phyloP scores from a whole-genome alignment of 2,888 invertebrate genomes.

The Boloria euphrosyne region DNA sequence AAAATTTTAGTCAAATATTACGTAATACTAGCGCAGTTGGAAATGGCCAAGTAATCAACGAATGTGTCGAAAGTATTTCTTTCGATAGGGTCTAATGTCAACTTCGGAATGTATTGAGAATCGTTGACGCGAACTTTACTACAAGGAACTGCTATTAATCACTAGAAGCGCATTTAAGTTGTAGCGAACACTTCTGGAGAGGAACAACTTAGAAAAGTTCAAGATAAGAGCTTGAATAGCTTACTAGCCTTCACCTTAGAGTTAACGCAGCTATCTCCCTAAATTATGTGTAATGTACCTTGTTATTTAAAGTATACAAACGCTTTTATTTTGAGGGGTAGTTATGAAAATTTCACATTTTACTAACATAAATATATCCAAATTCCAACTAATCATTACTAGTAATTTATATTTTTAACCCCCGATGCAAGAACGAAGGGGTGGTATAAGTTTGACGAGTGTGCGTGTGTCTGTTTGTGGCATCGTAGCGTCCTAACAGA shows the following conservation, averaged over 20 bases:
- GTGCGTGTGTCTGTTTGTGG: too few species aligned
- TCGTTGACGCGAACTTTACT: constrained; percentile 20
- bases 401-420: too few species aligned
- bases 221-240: constrained; percentile 24
- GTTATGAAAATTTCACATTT: too few species aligned
- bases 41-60: too few species aligned
- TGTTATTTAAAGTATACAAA: neutral
- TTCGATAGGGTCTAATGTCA: constrained; percentile 1
- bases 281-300: constrained; percentile 11
- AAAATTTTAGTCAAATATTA: too few species aligned
- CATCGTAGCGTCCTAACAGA: too few species aligned
- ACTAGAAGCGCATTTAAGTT: constrained; percentile 37
- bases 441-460: too few species aligned
- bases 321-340: too few species aligned
- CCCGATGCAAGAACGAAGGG: too few species aligned
- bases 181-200: constrained; percentile 30
- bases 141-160: constrained; percentile 36
- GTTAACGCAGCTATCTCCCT: constrained; percentile 2
- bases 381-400: too few species aligned
- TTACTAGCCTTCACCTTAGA: constrained; percentile 13
- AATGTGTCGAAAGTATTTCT: neutral
- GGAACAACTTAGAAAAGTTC: constrained; percentile 23
- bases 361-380: too few species aligned
- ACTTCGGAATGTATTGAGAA: neutral
- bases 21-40: too few species aligned